A percentile compares a stretch with the other conserved stretches of the same genome.
phyloP scores from a whole-genome alignment of 2,797 vertebrate genomes.

The Scolopax rusticola region DNA sequence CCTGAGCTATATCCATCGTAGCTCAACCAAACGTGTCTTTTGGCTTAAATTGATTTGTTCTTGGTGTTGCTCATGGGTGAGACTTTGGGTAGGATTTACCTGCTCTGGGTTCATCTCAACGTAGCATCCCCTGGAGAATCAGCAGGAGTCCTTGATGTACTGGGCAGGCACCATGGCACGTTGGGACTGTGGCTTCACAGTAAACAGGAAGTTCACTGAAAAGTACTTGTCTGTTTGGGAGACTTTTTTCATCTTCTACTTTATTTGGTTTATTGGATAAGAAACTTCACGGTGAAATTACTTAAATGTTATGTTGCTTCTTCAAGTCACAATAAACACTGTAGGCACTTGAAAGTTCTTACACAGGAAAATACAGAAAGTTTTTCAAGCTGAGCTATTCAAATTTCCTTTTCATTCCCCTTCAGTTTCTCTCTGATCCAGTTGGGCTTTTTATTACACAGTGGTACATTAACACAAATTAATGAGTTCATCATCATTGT shows the following conservation, averaged over 20 bases:
- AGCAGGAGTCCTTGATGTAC: background rate
- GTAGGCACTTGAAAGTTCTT: background rate
- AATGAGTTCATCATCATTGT: background rate
- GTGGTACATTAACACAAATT: background rate
- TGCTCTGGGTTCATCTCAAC: background rate
- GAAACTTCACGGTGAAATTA: background rate
- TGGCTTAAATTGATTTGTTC: background rate
- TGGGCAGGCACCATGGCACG: fast-evolving
- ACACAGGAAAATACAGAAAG: background rate
- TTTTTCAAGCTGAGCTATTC: background rate
- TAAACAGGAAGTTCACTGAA: background rate
- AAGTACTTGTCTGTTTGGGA: background rate
- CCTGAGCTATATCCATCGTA: fast-evolving
- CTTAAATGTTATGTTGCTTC: background rate
- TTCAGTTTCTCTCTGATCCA: background rate
- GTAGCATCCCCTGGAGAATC: background rate
- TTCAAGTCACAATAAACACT: background rate
- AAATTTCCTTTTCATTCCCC: background rate
- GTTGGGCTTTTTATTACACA: background rate
- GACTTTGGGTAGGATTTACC: background rate
- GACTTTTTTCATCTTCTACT: background rate
- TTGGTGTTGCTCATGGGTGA: background rate
- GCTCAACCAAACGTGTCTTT: background rate
- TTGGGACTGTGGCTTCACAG: background rate
- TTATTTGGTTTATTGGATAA: background rate